These are phyloP conservation scores for Rana temporaria DNA, from an alignment of 2,113 vertebrate species.

Conservation along the genomic window DNA sequence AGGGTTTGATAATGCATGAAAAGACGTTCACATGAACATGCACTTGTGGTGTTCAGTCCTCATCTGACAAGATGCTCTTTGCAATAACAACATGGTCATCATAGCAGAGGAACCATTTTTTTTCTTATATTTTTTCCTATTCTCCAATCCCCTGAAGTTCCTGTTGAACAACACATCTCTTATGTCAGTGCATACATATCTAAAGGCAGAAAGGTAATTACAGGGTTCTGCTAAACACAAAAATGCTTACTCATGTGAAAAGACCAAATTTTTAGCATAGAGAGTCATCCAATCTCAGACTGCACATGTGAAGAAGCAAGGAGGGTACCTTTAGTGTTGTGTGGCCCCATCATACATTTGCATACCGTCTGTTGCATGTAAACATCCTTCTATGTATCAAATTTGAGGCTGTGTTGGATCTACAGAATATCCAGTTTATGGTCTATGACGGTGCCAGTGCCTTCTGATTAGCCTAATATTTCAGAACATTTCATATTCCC, in stretches of 20 bases:
- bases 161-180: neutral
- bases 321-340: neutral
- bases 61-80: conserved; percentile 1
- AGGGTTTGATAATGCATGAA: neutral
- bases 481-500: neutral
- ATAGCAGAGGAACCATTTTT: conserved; percentile 16
- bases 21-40: neutral
- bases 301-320: conserved; percentile 15
- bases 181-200: neutral
- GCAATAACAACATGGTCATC: neutral
- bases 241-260: conserved; percentile 49
- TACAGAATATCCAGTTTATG: neutral
- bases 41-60: neutral
- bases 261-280: neutral
- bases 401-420: neutral
- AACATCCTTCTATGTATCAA: neutral
- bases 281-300: neutral
- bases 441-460: too few relatives aligned
- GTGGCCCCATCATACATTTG: neutral
- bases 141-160: conserved; percentile 1
- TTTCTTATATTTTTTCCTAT: neutral
- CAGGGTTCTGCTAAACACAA: neutral
- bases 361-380: conserved; percentile 1
- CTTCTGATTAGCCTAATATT: neutral
- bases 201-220: conserved; percentile 11